A percentile compares a stretch with the other conserved stretches of the same genome.
phyloP scores from a whole-genome alignment of 1,140 invertebrate species.

The Pachyrhynchus sulphureomaculatus region DNA sequence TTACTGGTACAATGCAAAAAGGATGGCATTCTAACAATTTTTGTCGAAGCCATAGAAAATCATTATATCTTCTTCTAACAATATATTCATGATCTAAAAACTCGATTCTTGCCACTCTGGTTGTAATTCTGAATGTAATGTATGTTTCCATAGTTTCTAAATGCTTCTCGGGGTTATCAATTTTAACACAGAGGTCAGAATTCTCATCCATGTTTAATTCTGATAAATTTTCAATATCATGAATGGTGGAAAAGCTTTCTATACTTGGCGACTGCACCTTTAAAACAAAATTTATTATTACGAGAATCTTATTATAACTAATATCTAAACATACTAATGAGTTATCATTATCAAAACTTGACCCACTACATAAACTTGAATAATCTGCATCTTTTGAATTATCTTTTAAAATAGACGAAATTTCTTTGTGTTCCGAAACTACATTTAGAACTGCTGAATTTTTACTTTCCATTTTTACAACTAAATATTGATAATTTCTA shows the following conservation, averaged over 20 bases:
- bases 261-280: constrained; percentile 61
- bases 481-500: too few relatives aligned
- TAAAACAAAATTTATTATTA: constrained; percentile 30
- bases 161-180: constrained; percentile 79
- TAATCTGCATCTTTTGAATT: constrained; percentile 39
- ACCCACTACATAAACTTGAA: constrained; percentile 41
- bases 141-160: constrained; percentile 73
- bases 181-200: constrained; percentile 66
- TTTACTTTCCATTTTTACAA: constrained; percentile 39
- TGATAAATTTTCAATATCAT: constrained; percentile 58
- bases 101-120: constrained; percentile 67
- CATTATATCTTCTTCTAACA: constrained; percentile 72
- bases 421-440: constrained; percentile 45
- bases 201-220: constrained; percentile 58
- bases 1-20: constrained; percentile 70
- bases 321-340: constrained; percentile 41
- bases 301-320: constrained; percentile 9
- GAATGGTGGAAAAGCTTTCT: constrained; percentile 63
- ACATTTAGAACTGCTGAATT: constrained; percentile 48
- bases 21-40: constrained; percentile 67
- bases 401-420: constrained; percentile 41
- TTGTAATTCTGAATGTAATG: constrained; percentile 71
- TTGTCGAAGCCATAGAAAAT: constrained; percentile 73
- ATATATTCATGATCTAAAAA: constrained; percentile 67
- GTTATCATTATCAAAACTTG: constrained; percentile 45